Conservation (phyloP, 2,888 invertebrate genomes). For the Campopleginae sp. region DNA sequence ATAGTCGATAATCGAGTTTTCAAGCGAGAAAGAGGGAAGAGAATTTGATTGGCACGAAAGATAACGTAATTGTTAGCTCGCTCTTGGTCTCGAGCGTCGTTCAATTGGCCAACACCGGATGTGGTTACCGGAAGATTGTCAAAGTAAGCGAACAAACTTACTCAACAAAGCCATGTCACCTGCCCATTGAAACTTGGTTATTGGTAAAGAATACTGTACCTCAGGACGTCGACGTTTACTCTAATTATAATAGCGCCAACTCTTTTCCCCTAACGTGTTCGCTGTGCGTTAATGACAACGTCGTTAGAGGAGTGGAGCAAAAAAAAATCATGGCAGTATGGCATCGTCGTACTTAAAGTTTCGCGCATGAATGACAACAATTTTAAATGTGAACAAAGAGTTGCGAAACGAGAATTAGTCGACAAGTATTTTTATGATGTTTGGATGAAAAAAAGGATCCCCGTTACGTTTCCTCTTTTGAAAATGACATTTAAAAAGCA, state of each 20-base stretch:
- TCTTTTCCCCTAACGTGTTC: not conserved
- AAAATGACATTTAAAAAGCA: not conserved
- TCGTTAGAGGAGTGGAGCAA: not conserved
- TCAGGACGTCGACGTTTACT: not conserved
- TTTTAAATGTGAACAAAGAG: not conserved
- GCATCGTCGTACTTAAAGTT: not conserved
- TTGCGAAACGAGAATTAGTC: not conserved
- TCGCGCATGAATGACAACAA: not conserved
- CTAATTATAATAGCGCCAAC: not conserved
- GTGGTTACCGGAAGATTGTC: conserved; percentile 49
- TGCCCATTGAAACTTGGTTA: conserved; percentile 17
- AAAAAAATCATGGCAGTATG: not conserved
- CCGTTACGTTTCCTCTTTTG: not conserved
- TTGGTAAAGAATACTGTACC: conserved; percentile 4
- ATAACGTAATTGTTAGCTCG: conserved; percentile 70
- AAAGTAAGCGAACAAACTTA: conserved; percentile 28
- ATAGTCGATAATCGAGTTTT: conserved; percentile 72
- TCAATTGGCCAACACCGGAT: conserved; percentile 46
- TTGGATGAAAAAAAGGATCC: not conserved
- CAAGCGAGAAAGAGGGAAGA: conserved; percentile 43
- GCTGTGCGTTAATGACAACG: not conserved
- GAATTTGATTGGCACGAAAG: conserved; percentile 41
- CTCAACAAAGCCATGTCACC: conserved; percentile 32
- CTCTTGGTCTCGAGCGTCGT: conserved; percentile 43
- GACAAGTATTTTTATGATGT: not conserved